A percentile compares a stretch with the other conserved stretches of the same genome.
These are phyloP conservation scores for Ctenosaura bakeri DNA, from an alignment of 2,797 vertebrate species.

Conservation along the genomic window DNA sequence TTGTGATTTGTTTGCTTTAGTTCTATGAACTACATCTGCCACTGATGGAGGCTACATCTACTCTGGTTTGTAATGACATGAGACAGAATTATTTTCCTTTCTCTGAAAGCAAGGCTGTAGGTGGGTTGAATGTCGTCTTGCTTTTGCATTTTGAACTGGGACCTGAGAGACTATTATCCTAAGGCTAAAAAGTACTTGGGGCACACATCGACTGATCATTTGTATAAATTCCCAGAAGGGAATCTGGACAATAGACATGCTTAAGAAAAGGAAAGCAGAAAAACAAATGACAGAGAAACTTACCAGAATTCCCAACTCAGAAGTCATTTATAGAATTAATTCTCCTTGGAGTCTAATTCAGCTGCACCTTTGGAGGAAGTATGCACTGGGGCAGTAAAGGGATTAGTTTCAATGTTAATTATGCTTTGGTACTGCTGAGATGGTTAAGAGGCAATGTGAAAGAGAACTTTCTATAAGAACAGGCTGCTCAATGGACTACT, in stretches of 20 bases:
- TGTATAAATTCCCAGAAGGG: slow-evolving; percentile 1
- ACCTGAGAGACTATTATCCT: not conserved
- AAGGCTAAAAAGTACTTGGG: not conserved
- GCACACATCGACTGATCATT: not conserved
- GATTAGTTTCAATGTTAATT: slow-evolving; percentile 70
- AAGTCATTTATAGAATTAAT: slow-evolving; percentile 57
- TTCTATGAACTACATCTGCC: not conserved
- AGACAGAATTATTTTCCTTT: not conserved
- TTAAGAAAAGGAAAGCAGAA: slow-evolving; percentile 27
- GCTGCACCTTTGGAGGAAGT: slow-evolving; percentile 52
- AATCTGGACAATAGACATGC: not conserved
- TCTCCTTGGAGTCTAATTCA: slow-evolving; percentile 53
- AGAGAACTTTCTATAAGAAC: slow-evolving; percentile 65
- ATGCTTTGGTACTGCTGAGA: slow-evolving; percentile 61
- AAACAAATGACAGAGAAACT: slow-evolving; percentile 31
- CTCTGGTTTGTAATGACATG: not conserved
- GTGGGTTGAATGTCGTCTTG: not conserved
- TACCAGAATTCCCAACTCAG: slow-evolving; percentile 27
- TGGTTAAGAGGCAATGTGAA: slow-evolving; percentile 69
- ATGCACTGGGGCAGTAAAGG: slow-evolving; percentile 59
- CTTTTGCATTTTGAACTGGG: not conserved
- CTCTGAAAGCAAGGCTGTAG: not conserved
- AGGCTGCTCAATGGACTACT: slow-evolving; percentile 49
- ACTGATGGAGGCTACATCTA: not conserved
- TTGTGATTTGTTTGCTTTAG: not conserved